These are phyloP conservation scores for Leucozona laternaria DNA, from an alignment of 2,888 invertebrate genomes.

Conservation along the genomic window DNA sequence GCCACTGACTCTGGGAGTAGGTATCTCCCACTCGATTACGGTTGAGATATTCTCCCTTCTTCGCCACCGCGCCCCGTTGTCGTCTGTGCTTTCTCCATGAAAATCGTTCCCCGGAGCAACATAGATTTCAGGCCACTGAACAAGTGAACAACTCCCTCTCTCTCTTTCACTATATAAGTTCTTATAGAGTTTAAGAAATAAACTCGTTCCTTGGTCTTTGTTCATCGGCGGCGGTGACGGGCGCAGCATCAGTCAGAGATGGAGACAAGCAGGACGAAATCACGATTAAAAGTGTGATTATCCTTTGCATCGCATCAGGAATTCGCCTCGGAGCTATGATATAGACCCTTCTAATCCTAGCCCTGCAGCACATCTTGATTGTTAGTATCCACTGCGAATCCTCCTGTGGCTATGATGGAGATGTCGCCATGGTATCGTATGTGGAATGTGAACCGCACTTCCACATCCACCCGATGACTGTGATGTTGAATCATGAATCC, in stretches of 20 bases:
- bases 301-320: slow-evolving; percentile 79
- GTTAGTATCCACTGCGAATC: slow-evolving; percentile 49
- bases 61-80: neutral
- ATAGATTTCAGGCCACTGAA: slow-evolving; percentile 54
- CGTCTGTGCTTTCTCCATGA: slow-evolving; percentile 43
- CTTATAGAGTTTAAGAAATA: slow-evolving; percentile 34
- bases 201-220: neutral
- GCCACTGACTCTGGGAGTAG: neutral
- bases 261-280: slow-evolving; percentile 73
- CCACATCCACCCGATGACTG: slow-evolving; percentile 52
- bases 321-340: slow-evolving; percentile 50
- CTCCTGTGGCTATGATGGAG: slow-evolving; percentile 60
- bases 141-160: too few species aligned
- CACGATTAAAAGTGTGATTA: slow-evolving; percentile 84
- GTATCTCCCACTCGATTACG: slow-evolving; percentile 68
- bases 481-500: slow-evolving; percentile 72
- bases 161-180: neutral
- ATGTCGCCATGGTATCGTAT: slow-evolving; percentile 61
- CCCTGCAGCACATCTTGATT: slow-evolving; percentile 52
- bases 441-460: slow-evolving; percentile 22
- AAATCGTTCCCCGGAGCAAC: slow-evolving; percentile 63
- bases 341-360: slow-evolving; percentile 53
- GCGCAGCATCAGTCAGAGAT: neutral
- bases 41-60: slow-evolving; percentile 52
- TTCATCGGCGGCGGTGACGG: neutral